phyloP scores from a whole-genome alignment of 2,888 invertebrate species.

The Agonopterix subpropinquella region DNA sequence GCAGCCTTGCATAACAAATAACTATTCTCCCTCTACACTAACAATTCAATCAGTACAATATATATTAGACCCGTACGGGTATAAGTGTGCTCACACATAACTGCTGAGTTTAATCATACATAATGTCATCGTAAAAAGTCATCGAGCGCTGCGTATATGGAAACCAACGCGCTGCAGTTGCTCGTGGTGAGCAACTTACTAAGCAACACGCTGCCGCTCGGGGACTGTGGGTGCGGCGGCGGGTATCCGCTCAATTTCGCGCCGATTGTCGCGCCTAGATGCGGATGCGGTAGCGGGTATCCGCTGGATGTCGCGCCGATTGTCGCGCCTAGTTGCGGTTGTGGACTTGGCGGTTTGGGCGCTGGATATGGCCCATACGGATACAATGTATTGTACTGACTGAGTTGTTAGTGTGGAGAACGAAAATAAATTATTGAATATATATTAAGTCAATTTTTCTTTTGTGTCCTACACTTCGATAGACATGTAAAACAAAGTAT shows the following conservation, averaged over 20 bases:
- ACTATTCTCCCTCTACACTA: too few relatives aligned
- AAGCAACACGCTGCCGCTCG: conserved; percentile 40
- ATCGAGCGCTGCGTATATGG: too few relatives aligned
- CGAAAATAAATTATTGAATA: neutral
- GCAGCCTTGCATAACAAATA: too few relatives aligned
- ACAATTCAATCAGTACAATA: too few relatives aligned
- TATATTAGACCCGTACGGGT: too few relatives aligned
- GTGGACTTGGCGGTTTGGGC: neutral
- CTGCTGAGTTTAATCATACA: too few relatives aligned
- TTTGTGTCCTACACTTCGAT: too few relatives aligned
- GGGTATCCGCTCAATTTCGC: neutral
- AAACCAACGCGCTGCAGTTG: conserved; percentile 53
- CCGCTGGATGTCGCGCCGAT: neutral
- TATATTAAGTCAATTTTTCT: neutral
- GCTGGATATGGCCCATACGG: too few relatives aligned
- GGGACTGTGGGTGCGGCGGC: neutral
- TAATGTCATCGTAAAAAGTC: too few relatives aligned
- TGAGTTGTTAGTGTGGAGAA: neutral
- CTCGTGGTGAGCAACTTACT: conserved; percentile 53
- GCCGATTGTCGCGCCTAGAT: neutral
- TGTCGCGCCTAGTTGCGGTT: neutral
- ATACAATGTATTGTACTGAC: neutral
- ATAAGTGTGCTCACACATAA: too few relatives aligned
- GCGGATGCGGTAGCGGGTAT: neutral
- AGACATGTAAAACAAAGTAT: too few relatives aligned